phyloP scores from a whole-genome alignment of 1,140 invertebrate species.

The Aphidius ervi region DNA sequence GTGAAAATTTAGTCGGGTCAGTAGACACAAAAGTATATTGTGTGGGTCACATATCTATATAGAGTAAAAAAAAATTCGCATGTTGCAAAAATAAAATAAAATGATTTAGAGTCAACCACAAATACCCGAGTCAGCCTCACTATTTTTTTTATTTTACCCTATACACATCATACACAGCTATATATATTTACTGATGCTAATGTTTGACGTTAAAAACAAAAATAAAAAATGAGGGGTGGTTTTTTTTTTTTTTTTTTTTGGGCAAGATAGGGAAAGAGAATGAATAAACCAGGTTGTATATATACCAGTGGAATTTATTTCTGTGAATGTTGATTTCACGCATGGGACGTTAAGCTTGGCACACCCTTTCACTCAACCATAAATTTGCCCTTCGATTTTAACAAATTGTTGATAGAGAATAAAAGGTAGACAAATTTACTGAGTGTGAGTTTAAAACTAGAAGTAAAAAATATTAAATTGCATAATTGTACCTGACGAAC shows the following conservation, averaged over 20 bases:
- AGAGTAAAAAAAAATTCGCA: too few species aligned
- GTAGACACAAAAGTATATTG: too few species aligned
- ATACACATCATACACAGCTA: neutral
- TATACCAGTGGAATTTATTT: slow-evolving; percentile 32
- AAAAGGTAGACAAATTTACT: neutral
- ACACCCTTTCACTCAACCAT: slow-evolving; percentile 2
- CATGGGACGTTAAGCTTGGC: slow-evolving; percentile 17
- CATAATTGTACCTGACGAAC: slow-evolving; percentile 33
- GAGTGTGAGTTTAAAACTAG: neutral
- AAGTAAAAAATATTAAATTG: neutral
- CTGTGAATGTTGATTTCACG: slow-evolving; percentile 32
- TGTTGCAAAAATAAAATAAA: neutral
- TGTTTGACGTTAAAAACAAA: too few species aligned
- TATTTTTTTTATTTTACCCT: neutral
- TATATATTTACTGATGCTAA: slow-evolving; percentile 1
- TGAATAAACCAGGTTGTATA: neutral
- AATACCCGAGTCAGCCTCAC: neutral
- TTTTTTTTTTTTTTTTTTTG: neutral
- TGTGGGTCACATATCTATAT: too few species aligned
- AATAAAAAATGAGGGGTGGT: too few species aligned
- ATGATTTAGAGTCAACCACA: slow-evolving; percentile 17
- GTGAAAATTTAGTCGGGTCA: too few species aligned
- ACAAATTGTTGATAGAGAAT: neutral
- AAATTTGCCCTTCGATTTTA: slow-evolving; percentile 1
- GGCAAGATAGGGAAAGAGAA: neutral